Percentiles rank a stretch among this genome's conserved stretches.
Evolutionary conservation across 2,888 invertebrate species (phyloP).

Genomic region (Meandrusa payeni): DNA sequence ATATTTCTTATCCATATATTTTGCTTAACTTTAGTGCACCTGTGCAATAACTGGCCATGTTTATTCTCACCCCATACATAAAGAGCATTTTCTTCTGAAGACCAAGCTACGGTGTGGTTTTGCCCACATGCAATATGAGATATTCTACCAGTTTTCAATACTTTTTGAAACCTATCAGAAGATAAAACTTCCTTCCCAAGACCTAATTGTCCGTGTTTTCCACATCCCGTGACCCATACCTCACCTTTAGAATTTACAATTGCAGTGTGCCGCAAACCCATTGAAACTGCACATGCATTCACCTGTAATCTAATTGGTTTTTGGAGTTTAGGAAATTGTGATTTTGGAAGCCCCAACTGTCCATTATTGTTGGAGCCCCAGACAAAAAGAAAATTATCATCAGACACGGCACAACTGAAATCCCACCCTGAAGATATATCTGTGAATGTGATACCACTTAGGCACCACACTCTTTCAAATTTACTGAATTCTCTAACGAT

Average conservation of each 20-base stretch:
- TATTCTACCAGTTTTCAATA: constrained; percentile 79
- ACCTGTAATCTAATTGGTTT: constrained; percentile 63
- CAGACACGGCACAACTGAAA: constrained; percentile 87
- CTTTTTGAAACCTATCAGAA: constrained; percentile 71
- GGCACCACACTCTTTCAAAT: constrained; percentile 82
- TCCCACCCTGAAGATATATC: constrained; percentile 91
- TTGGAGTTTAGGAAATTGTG: constrained; percentile 57
- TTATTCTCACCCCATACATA: constrained; percentile 92
- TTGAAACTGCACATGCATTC: constrained; percentile 80
- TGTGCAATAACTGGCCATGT: constrained; percentile 86
- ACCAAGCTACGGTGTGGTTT: constrained; percentile 86
- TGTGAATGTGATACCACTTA: constrained; percentile 78
- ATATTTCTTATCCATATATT: constrained; percentile 58
- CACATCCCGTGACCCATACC: constrained; percentile 84
- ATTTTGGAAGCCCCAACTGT: constrained; percentile 85
- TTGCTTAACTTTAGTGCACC: constrained; percentile 48
- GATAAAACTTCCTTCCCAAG: constrained; percentile 60
- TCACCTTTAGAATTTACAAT: constrained; percentile 82
- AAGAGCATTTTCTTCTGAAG: constrained; percentile 76
- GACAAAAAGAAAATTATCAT: constrained; percentile 84
- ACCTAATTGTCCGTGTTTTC: constrained; percentile 85
- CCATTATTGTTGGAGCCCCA: constrained; percentile 93
- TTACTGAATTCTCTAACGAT: constrained; percentile 48
- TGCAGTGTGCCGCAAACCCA: constrained; percentile 86
- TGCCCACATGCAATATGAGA: constrained; percentile 88